phyloP scores from a whole-genome alignment of 2,888 invertebrate genomes.

The Trichogramma dendrolimi region DNA sequence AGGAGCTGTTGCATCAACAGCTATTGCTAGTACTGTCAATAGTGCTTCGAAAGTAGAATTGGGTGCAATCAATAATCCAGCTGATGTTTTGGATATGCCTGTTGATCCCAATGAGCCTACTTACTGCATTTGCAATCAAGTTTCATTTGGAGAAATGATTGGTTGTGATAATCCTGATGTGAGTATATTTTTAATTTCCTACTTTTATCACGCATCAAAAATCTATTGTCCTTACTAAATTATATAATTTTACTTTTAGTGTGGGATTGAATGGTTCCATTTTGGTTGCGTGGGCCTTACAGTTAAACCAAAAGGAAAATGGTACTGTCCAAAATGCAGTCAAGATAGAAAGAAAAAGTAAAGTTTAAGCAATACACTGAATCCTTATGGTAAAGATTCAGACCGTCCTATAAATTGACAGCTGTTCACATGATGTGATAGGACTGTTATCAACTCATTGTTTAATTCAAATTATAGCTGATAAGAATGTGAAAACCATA shows the following conservation, averaged over 20 bases:
- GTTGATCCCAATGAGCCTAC: conserved; percentile 98
- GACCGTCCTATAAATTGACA: conserved; percentile 19
- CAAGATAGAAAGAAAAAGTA: conserved; percentile 55
- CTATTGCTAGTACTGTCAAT: conserved; percentile 46
- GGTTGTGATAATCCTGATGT: conserved; percentile 91
- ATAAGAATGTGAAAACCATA: too few relatives aligned
- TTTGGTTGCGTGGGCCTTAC: conserved; percentile 89
- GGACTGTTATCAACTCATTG: too few relatives aligned
- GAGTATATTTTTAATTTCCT: conserved; percentile 43
- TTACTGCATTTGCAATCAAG: conserved; percentile 96
- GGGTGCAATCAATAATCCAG: conserved; percentile 66
- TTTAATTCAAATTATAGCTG: too few relatives aligned
- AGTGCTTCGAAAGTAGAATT: conserved; percentile 48
- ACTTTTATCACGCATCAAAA: conserved; percentile 5
- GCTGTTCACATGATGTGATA: conserved; percentile 7
- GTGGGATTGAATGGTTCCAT: conserved; percentile 94
- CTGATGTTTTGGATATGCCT: conserved; percentile 86
- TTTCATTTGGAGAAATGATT: conserved; percentile 95
- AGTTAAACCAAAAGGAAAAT: conserved; percentile 90
- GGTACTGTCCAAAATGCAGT: conserved; percentile 71
- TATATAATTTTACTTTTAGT: conserved; percentile 52
- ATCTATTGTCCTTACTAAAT: background rate
- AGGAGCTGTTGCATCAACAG: conserved; percentile 43
- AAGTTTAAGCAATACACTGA: conserved; percentile 23
- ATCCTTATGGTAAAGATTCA: conserved; percentile 19